These are phyloP conservation scores for Pantherophis vulpinus DNA, from an alignment of 2,797 vertebrate genomes.

Conservation along the genomic window DNA sequence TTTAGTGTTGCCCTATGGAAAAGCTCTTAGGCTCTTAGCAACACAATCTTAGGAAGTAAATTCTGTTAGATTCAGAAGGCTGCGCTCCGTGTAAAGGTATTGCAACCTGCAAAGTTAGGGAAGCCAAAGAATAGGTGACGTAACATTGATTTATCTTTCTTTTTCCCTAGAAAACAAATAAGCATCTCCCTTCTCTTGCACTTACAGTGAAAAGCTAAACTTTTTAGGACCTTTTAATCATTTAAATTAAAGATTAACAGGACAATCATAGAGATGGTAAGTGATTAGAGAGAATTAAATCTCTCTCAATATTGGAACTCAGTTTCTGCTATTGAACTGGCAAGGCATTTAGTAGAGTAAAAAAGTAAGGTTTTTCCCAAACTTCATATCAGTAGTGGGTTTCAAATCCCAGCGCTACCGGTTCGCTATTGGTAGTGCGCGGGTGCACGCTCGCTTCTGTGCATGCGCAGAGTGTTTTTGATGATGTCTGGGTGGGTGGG, in stretches of 20 bases:
- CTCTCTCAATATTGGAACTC: background rate
- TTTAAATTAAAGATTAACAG: background rate
- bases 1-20: background rate
- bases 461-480: too few species aligned
- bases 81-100: background rate
- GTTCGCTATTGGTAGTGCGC: too few species aligned
- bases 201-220: background rate
- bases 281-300: background rate
- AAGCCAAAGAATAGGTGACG: background rate
- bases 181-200: background rate
- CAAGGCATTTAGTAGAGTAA: background rate
- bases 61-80: background rate
- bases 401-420: too few species aligned
- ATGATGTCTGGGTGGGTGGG: too few species aligned
- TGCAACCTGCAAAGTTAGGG: background rate
- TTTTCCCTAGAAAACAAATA: background rate
- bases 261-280: background rate
- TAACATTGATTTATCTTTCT: background rate
- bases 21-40: background rate
- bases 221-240: background rate
- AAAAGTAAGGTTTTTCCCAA: background rate
- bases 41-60: background rate
- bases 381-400: background rate
- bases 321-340: background rate
- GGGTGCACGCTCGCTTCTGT: too few species aligned